Conservation (phyloP, 2,113 vertebrate genomes). For the Percina caprodes region DNA sequence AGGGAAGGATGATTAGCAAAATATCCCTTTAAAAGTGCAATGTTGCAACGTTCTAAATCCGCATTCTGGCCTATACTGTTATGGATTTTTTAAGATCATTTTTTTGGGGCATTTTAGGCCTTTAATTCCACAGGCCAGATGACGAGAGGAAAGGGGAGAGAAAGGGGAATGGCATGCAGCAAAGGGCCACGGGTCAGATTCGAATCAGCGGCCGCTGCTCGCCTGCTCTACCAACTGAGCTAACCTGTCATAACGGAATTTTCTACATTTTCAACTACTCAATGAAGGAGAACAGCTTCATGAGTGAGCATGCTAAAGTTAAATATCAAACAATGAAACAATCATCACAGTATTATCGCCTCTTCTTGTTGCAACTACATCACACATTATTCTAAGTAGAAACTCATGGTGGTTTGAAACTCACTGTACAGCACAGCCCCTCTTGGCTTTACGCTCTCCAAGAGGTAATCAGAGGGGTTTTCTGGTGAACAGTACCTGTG, state of each 20-base stretch:
- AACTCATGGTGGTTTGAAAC: not conserved
- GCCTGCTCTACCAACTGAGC: no score
- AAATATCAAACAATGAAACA: not conserved
- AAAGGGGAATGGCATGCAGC: no score
- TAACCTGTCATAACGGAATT: no score
- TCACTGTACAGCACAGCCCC: not conserved
- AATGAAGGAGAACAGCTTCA: not conserved
- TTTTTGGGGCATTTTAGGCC: no score
- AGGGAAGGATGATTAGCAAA: no score
- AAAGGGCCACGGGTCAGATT: no score
- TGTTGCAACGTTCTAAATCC: not conserved
- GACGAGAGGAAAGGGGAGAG: no score
- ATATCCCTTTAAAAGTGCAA: not conserved
- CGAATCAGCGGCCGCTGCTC: no score
- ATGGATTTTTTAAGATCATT: no score
- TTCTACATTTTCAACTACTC: not conserved
- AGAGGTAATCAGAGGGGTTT: not conserved
- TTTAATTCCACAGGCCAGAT: no score
- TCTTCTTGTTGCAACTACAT: not conserved
- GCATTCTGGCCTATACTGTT: not conserved
- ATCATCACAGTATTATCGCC: not conserved
- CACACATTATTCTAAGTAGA: not conserved
- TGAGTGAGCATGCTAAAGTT: not conserved
- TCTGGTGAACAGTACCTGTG: slow-evolving; percentile 86
- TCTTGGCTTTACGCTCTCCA: not conserved